These are phyloP conservation scores for Phasianus colchicus DNA, from an alignment of 2,113 vertebrate genomes.

Conservation along the genomic window DNA sequence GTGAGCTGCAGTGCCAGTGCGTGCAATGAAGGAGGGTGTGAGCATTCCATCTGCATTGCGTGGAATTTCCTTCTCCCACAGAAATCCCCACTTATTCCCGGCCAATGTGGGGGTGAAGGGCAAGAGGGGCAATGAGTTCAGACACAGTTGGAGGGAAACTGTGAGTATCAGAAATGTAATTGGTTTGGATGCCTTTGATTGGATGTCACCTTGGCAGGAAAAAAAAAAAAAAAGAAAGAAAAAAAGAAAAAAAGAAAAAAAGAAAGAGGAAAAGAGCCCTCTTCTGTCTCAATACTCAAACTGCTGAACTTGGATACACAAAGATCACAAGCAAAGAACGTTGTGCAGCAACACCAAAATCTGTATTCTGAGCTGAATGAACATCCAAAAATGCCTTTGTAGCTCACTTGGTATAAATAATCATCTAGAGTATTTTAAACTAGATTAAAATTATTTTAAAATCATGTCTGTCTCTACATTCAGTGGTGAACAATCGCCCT, in stretches of 20 bases:
- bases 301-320: not conserved
- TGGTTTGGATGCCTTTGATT: not conserved
- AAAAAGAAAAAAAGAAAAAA: not conserved
- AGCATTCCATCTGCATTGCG: not conserved
- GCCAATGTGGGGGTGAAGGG: not conserved
- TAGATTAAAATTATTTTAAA: not conserved
- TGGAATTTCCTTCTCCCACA: not conserved
- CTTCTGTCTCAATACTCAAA: constrained; percentile 37
- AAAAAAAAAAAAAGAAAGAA: not conserved
- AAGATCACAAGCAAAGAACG: not conserved
- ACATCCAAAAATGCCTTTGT: not conserved
- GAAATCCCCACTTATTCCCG: not conserved
- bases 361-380: not conserved
- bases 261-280: constrained; percentile 35
- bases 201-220: not conserved
- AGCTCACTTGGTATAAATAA: not conserved
- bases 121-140: not conserved
- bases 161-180: not conserved
- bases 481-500: not conserved
- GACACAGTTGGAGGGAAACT: not conserved
- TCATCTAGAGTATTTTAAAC: not conserved
- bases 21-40: not conserved
- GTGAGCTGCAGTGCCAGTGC: rapidly evolving
- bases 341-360: not conserved
- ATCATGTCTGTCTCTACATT: not conserved